These are phyloP conservation scores for Metallyticus violacea DNA, from an alignment of 2,888 invertebrate genomes.

Conservation along the genomic window DNA sequence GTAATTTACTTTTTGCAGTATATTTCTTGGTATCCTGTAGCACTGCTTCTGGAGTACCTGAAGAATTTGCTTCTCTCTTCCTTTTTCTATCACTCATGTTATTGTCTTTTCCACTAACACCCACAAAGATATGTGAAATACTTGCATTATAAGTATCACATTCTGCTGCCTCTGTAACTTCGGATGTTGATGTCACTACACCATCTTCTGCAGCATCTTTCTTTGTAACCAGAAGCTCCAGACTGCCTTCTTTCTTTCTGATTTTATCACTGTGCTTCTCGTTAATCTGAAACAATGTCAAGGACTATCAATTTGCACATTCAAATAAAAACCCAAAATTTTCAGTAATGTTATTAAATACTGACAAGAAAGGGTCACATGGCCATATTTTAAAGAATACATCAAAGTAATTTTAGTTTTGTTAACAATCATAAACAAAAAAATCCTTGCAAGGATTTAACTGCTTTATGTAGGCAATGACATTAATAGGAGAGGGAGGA, in stretches of 20 bases:
- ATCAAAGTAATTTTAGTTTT: too few relatives aligned
- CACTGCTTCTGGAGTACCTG: neutral
- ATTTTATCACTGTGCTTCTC: neutral
- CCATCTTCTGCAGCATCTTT: neutral
- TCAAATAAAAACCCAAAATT: too few relatives aligned
- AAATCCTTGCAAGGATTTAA: too few relatives aligned
- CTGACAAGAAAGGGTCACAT: neutral
- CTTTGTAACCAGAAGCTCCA: neutral
- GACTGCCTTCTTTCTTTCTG: neutral
- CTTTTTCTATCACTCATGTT: neutral
- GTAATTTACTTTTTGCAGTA: neutral
- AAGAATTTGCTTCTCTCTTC: neutral
- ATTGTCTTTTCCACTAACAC: neutral
- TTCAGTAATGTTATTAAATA: too few relatives aligned
- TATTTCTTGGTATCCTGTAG: neutral
- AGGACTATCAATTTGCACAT: neutral
- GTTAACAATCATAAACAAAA: too few relatives aligned
- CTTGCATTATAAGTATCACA: neutral
- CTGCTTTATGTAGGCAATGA: too few relatives aligned
- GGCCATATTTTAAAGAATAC: too few relatives aligned
- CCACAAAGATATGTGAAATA: neutral
- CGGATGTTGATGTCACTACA: neutral
- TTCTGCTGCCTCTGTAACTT: neutral
- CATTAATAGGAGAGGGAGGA: too few relatives aligned
- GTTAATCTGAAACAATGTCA: neutral